Percentiles rank a stretch among this genome's conserved stretches.
Evolutionary conservation across 2,113 vertebrate genomes (phyloP).

Genomic region (Neodon shergylaensis): DNA sequence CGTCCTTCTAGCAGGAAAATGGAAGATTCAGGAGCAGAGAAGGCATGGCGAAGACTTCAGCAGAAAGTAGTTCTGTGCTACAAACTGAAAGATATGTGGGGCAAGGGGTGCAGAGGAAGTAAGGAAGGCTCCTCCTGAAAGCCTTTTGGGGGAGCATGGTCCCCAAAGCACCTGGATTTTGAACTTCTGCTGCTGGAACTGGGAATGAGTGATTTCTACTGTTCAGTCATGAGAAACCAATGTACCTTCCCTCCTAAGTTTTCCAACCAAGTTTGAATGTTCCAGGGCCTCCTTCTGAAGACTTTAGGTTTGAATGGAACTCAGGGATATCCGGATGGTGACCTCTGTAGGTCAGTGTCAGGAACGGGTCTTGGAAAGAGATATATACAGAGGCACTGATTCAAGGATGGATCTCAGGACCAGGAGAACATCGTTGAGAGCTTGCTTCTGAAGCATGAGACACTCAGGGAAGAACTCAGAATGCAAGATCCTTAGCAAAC

Average conservation of each 20-base stretch:
- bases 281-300: not conserved
- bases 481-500: slow-evolving; percentile 38
- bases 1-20: not conserved
- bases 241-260: not conserved
- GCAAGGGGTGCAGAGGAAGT: not conserved
- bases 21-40: not conserved
- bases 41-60: not conserved
- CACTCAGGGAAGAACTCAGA: slow-evolving; percentile 41
- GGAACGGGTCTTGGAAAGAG: slow-evolving; percentile 25
- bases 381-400: not conserved
- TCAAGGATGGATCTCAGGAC: not conserved
- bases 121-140: not conserved
- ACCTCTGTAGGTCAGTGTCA: not conserved
- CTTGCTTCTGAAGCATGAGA: not conserved
- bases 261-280: not conserved
- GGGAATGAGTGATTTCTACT: not conserved
- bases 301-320: not conserved
- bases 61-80: not conserved
- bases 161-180: not conserved
- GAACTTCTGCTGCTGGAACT: not conserved
- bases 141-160: not conserved
- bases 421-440: not conserved
- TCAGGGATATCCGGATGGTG: not conserved
- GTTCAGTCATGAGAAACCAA: not conserved
- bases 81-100: not conserved